Conservation (phyloP, 2,888 invertebrate genomes). For the Acanthopleura granulata region DNA sequence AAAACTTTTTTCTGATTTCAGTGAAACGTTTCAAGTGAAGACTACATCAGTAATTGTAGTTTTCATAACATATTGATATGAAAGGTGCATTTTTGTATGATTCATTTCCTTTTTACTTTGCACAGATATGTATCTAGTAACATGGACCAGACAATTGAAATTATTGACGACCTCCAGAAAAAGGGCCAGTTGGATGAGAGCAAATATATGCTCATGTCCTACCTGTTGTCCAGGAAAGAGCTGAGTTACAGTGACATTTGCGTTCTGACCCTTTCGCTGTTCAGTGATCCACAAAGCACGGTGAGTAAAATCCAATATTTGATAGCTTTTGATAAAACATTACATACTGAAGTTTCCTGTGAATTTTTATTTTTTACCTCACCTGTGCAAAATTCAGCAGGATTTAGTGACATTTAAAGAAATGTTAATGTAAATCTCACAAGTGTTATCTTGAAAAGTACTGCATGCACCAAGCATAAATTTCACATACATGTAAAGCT, state of each 20-base stretch:
- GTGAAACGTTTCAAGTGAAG: too few species aligned
- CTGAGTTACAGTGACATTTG: slow-evolving; percentile 74
- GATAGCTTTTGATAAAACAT: background rate
- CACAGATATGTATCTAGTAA: too few species aligned
- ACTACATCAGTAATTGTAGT: background rate
- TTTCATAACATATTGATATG: background rate
- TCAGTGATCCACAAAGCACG: slow-evolving; percentile 85
- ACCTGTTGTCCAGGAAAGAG: slow-evolving; percentile 70
- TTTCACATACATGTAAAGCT: too few species aligned
- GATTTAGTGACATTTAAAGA: too few species aligned
- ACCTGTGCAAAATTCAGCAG: too few species aligned
- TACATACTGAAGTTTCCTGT: too few species aligned
- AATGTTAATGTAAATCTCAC: too few species aligned
- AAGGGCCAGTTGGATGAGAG: slow-evolving; percentile 72
- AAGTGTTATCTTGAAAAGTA: too few species aligned
- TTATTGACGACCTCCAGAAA: slow-evolving; percentile 57
- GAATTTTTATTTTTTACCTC: too few species aligned
- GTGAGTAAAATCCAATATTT: slow-evolving; percentile 70
- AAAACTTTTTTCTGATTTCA: too few species aligned
- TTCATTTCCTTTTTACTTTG: too few species aligned
- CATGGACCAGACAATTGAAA: slow-evolving; percentile 50
- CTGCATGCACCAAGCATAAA: too few species aligned
- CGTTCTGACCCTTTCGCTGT: slow-evolving; percentile 82
- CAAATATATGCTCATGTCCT: slow-evolving; percentile 70
- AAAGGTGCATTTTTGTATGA: background rate